Evolutionary conservation across 1,140 invertebrate species (phyloP), one percentile per base, ranked within the genome.

Genomic region (Heliconius melpomene): DNA sequence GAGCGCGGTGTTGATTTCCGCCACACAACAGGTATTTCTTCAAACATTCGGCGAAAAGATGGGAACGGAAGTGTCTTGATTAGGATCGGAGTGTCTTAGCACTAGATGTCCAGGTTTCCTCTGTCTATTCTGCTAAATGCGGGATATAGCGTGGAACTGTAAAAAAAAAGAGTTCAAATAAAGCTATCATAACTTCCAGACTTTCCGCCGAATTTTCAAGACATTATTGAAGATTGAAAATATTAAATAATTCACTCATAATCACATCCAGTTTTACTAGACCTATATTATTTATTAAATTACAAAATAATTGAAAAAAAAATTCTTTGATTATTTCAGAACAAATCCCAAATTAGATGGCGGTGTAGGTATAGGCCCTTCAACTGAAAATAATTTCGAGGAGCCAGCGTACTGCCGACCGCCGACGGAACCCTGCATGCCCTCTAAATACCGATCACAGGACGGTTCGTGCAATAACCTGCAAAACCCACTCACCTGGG

Each of bases 381-480:
- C 72, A 1, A 95, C 94, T 6, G 90, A 93, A 29, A 90, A 94
- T 1, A 89, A 91, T 0, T 95, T 95, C 93, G 78, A 85, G 0
- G 86, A 94, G 20, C 87, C 89, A 0, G 81, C 82, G 0, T 91
- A 92, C 66, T 95, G 95, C 78, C 79, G 80, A 73, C 57, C 86
- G 78, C 74, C 82, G 78, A 1, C 86, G 79, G 0, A 81, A 0
- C 84, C 90, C 29, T 89, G 90, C 94, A 81, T 86, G 77, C 72
- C 82, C 77, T 89, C 85, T 84, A 85, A 95, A 77, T 99, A 97
- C 90, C 91, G 98, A 77, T 95, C 95, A 1, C 94, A 96, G 23
- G 97, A 98, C 84, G 98, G 98, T 0, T 96, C 95, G 46, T 98
- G 98, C 89, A 98, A 98, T 90, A 98, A 98, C 91, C 88, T 97